Base-by-base conservation (phyloP, 2,113 vertebrate species). In the Madoqua kirkii region DNA sequence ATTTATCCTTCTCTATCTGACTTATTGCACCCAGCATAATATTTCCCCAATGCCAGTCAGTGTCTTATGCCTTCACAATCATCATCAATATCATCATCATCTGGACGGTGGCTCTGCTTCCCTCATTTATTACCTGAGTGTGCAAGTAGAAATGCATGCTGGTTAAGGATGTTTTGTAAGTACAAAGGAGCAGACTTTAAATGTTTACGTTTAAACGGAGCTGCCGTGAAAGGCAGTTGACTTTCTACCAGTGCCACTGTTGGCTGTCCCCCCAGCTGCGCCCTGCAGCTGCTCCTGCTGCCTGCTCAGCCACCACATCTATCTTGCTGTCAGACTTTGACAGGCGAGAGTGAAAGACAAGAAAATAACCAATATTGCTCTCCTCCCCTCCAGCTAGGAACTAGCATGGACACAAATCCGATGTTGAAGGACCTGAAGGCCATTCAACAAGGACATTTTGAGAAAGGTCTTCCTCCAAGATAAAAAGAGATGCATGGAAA, bases 311-410 rank as follows among this genome's bases (percentile, higher is more conserved):
- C 31, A 74, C 57, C 57, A 55, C 57, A 67, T 92, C 10, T 21
- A 6, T 74, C 87, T 85, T 85, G 36, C 52, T 55, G 78, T 45
- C 52, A 79, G 43, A 85, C 14, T 88, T 85, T 86, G 84, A 95
- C 62, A 97, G 55, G 36, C 27, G 52, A 89, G 88, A 90, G 54
- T 33, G 25, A 64, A 95, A 94, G 71, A 78, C 78, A 96, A 91
- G 83, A 55, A 86, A 88, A 94, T 64, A 12, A 54, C 29, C 57
- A 43, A 19, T 87, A 45, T n/a, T 85, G 9, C 74, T 95, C 74
- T 84, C 52, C 31, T 79, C 54, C 14, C 7, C 50, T 62, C 62
- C 6, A 45, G 64, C 36, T 74, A 87, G 60, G 84, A 23, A 14
- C 57, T 57, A 91, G 8, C 60, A 52, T 52, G 13, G 6, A 78